Evolutionary conservation across 1,140 invertebrate genomes (phyloP).

Genomic region (Trichonephila clavata): DNA sequence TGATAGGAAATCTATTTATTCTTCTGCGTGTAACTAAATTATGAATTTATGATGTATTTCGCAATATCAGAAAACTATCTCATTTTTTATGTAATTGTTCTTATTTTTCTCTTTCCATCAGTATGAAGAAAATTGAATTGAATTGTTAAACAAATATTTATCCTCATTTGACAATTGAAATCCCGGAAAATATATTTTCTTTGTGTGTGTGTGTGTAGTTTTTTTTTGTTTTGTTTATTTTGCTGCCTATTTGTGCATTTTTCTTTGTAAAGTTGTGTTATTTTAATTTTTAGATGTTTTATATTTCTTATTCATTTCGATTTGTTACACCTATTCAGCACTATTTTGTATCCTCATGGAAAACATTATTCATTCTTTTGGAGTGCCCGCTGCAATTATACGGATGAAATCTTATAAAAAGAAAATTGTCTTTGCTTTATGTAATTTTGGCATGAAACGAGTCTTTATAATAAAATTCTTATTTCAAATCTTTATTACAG

Average conservation of each 20-base stretch:
- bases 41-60: slow-evolving; percentile 27
- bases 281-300: not conserved
- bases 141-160: slow-evolving; percentile 6
- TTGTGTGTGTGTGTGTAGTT: not conserved
- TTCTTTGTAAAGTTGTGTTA: not conserved
- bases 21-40: not conserved
- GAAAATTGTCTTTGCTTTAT: not conserved
- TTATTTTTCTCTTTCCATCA: not conserved
- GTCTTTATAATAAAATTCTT: not conserved
- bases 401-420: not conserved
- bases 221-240: not conserved
- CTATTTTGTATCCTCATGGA: not conserved
- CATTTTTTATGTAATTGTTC: not conserved
- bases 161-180: not conserved
- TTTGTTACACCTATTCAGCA: not conserved
- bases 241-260: not conserved
- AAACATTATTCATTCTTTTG: not conserved
- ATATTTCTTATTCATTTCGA: not conserved
- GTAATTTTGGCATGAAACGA: not conserved
- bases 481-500: too few species aligned
- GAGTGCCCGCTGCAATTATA: not conserved
- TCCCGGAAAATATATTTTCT: not conserved
- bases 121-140: not conserved
- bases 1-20: slow-evolving; percentile 52
- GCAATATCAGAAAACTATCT: not conserved